Evolutionary conservation across 2,888 invertebrate species (phyloP).

Genomic region (Ethmia dodecea): DNA sequence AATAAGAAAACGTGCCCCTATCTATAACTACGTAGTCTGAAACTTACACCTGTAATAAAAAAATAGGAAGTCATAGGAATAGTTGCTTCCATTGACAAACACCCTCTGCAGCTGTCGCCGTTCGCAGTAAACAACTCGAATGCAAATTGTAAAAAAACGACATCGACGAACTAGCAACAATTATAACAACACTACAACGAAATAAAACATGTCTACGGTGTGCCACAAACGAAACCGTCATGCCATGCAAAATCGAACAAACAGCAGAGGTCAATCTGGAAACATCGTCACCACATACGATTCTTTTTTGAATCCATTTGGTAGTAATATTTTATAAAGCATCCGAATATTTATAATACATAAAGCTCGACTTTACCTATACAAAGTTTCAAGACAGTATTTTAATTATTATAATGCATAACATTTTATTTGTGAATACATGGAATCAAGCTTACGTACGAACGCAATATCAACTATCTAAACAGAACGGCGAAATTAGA

Average conservation of each 20-base stretch:
- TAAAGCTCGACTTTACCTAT: too few relatives aligned
- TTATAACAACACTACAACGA: constrained; percentile 40
- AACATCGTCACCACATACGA: constrained; percentile 37
- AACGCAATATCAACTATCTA: too few relatives aligned
- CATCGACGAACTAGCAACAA: constrained; percentile 47
- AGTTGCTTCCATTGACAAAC: constrained; percentile 20
- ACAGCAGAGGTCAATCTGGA: constrained; percentile 30
- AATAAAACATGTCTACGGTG: constrained; percentile 35
- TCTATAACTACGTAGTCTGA: too few relatives aligned
- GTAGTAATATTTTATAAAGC: too few relatives aligned
- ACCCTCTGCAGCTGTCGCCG: constrained; percentile 30
- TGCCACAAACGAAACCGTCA: constrained; percentile 55
- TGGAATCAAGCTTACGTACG: too few relatives aligned
- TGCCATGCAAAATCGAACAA: constrained; percentile 60
- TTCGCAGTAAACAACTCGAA: constrained; percentile 38
- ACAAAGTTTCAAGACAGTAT: too few relatives aligned
- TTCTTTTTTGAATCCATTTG: constrained; percentile 36
- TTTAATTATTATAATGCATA: too few relatives aligned
- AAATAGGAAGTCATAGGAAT: neutral
- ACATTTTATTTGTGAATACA: too few relatives aligned
- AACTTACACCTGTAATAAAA: too few relatives aligned
- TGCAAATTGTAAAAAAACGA: constrained; percentile 39
- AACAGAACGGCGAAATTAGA: too few relatives aligned
- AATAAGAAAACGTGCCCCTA: too few relatives aligned
- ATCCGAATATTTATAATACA: too few relatives aligned